Evolutionary conservation across 2,888 invertebrate genomes (phyloP).

Genomic region (Cordilura impudica): DNA sequence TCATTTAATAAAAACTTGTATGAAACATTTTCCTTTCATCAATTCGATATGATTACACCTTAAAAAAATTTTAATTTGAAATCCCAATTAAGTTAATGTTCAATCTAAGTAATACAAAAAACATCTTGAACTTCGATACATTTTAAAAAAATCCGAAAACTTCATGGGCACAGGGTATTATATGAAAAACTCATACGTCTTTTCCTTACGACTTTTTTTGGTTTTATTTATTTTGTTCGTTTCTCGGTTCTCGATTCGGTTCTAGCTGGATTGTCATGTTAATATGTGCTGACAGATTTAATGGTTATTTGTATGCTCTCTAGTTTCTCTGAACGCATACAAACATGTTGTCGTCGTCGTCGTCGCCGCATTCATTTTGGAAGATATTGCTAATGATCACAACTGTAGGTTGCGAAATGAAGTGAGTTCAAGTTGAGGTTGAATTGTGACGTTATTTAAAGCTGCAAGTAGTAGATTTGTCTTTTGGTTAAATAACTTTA

Average conservation of each 20-base stretch:
- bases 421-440: constrained; percentile 40
- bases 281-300: constrained; percentile 67
- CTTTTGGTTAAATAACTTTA: constrained; percentile 49
- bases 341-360: constrained; percentile 22
- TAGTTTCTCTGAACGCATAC: constrained; percentile 46
- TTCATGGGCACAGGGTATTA: no score
- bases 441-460: constrained; percentile 31
- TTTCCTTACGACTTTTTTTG: not conserved
- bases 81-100: no score
- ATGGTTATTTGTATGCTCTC: constrained; percentile 67
- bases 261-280: constrained; percentile 64
- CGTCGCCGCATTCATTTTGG: constrained; percentile 33
- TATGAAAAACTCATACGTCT: constrained; percentile 1
- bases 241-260: constrained; percentile 43
- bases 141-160: no score
- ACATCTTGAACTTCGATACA: no score
- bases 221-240: constrained; percentile 8
- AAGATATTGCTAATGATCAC: constrained; percentile 26
- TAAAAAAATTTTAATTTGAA: no score
- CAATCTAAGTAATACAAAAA: no score
- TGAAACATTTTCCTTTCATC: no score
- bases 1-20: no score
- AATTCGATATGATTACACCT: no score
- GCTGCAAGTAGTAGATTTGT: constrained; percentile 45
- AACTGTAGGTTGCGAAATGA: constrained; percentile 49